These are phyloP conservation scores for Anarhynchus alexandrinus DNA, from an alignment of 2,113 vertebrate genomes.

Conservation along the genomic window DNA sequence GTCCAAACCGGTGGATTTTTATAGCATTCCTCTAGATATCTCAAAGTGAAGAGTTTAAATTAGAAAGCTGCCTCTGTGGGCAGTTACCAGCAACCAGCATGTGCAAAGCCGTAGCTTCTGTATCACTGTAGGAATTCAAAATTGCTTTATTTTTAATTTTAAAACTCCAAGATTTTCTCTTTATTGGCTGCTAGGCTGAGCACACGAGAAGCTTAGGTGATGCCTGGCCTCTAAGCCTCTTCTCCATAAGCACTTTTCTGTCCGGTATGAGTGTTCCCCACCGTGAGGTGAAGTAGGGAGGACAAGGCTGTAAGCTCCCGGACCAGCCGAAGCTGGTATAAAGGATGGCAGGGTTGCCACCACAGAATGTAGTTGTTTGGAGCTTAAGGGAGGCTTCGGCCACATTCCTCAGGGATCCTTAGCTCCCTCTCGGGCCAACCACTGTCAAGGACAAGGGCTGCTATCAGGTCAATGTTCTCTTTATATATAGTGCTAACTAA, in stretches of 20 bases:
- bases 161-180: not conserved
- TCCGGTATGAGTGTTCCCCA: not conserved
- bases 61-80: not conserved
- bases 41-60: not conserved
- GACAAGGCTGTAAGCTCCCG: not conserved
- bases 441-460: not conserved
- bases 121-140: not conserved
- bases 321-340: not conserved
- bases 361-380: not conserved
- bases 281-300: not conserved
- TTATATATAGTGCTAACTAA: constrained; percentile 8
- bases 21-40: not conserved
- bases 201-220: not conserved
- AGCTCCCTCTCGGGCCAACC: not conserved
- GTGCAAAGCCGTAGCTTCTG: not conserved
- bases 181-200: not conserved
- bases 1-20: not conserved
- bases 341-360: not conserved
- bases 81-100: not conserved
- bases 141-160: not conserved
- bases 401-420: not conserved
- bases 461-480: not conserved
- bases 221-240: not conserved
- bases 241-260: not conserved
- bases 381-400: not conserved